These are phyloP conservation scores for Meteorus sp. DNA, from an alignment of 1,140 invertebrate species.

Conservation along the genomic window DNA sequence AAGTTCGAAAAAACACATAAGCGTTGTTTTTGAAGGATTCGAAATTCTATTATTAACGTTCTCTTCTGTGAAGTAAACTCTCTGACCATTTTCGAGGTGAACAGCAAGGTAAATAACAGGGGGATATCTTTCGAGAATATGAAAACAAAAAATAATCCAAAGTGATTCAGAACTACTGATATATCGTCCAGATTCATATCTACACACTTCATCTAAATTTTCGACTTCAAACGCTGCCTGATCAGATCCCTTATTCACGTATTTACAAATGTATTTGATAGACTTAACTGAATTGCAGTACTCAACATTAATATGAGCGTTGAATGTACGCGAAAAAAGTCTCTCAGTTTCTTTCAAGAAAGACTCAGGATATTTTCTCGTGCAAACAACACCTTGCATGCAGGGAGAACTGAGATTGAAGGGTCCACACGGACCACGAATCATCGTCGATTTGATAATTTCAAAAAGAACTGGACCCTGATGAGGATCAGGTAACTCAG, in stretches of 20 bases:
- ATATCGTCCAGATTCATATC: slow-evolving; percentile 50
- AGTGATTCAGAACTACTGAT: slow-evolving; percentile 53
- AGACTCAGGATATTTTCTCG: slow-evolving; percentile 42
- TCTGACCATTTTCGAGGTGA: slow-evolving; percentile 53
- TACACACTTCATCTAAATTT: slow-evolving; percentile 38
- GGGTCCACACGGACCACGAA: no score
- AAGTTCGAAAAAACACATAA: slow-evolving; percentile 50
- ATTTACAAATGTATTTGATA: slow-evolving; percentile 49
- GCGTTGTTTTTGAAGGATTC: slow-evolving; percentile 45
- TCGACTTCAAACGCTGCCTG: slow-evolving; percentile 34
- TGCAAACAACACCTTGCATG: neutral
- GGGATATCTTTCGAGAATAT: slow-evolving; percentile 46
- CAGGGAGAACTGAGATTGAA: no score
- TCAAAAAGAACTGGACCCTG: no score
- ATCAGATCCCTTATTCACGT: slow-evolving; percentile 43
- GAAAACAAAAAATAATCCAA: slow-evolving; percentile 54
- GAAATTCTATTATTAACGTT: slow-evolving; percentile 36
- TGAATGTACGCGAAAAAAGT: slow-evolving; percentile 57
- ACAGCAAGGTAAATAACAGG: slow-evolving; percentile 37
- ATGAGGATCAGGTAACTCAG: no score
- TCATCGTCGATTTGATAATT: no score
- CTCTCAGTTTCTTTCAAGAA: no score
- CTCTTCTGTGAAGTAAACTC: slow-evolving; percentile 46
- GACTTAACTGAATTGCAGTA: slow-evolving; percentile 37
- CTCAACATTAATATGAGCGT: slow-evolving; percentile 46